These are phyloP conservation scores for Entomobrya proxima DNA, from an alignment of 2,888 invertebrate species.

Conservation along the genomic window DNA sequence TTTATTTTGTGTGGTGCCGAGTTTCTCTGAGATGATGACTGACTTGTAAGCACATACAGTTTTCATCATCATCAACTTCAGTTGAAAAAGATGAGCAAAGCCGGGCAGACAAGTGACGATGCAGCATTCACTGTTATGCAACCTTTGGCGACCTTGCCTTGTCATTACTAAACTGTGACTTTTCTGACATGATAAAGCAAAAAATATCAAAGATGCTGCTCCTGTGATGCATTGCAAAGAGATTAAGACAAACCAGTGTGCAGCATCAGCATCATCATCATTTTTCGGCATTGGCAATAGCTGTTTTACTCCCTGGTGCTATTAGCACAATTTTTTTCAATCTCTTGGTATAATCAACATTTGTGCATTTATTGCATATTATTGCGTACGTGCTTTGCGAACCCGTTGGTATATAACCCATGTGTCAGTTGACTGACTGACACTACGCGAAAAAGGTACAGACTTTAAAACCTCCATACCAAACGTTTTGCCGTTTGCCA, in stretches of 20 bases:
- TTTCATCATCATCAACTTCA: not conserved
- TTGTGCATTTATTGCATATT: conserved; percentile 1
- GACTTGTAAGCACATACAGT: not conserved
- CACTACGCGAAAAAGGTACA: too few relatives aligned
- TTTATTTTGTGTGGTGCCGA: too few relatives aligned
- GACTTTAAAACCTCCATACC: too few relatives aligned
- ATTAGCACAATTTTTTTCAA: conserved; percentile 23
- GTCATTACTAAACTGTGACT: conserved; percentile 50
- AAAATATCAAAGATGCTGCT: too few relatives aligned
- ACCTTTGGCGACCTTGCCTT: conserved; percentile 70
- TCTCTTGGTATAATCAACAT: not conserved
- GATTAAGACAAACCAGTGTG: too few relatives aligned
- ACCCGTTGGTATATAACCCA: too few relatives aligned
- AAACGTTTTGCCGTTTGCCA: too few relatives aligned
- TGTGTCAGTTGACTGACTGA: not conserved
- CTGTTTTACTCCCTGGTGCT: too few relatives aligned
- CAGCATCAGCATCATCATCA: too few relatives aligned
- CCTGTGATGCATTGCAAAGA: too few relatives aligned
- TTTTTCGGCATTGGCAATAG: too few relatives aligned
- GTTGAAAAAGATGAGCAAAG: not conserved
- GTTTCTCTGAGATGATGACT: too few relatives aligned
- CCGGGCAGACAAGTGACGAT: conserved; percentile 39
- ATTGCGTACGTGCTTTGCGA: conserved; percentile 27
- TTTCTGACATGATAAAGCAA: conserved; percentile 63
- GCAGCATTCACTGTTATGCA: conserved; percentile 69